Conservation (phyloP, 2,888 invertebrate species). For the Caenorhabditis sp. region DNA sequence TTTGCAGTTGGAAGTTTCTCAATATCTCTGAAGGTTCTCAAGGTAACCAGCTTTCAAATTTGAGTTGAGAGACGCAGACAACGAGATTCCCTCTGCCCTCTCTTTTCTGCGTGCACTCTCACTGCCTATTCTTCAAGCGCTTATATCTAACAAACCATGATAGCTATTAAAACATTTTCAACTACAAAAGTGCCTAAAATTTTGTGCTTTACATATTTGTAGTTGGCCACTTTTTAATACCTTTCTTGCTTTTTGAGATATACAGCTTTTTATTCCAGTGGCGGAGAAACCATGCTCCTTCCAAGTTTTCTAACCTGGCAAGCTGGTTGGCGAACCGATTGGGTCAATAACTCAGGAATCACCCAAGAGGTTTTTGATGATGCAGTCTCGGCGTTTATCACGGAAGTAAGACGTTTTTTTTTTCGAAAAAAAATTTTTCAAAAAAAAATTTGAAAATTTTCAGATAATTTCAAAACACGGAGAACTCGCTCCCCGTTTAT, state of each 20-base stretch:
- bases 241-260: too few species aligned
- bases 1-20: too few species aligned
- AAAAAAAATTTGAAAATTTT: slow-evolving; percentile 1
- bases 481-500: slow-evolving; percentile 91
- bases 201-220: background rate
- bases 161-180: too few species aligned
- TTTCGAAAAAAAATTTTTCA: too few species aligned
- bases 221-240: too few species aligned
- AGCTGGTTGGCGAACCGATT: slow-evolving; percentile 88
- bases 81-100: background rate
- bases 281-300: slow-evolving; percentile 89
- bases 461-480: slow-evolving; percentile 92
- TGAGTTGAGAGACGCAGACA: too few species aligned
- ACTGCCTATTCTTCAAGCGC: background rate
- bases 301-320: slow-evolving; percentile 90
- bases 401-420: slow-evolving; percentile 69
- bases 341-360: slow-evolving; percentile 94
- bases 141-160: too few species aligned
- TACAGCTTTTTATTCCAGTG: slow-evolving; percentile 48
- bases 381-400: slow-evolving; percentile 95
- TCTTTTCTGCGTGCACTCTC: background rate
- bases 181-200: too few species aligned
- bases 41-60: too few species aligned
- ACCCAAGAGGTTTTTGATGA: slow-evolving; percentile 93
- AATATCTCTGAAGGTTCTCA: too few species aligned